Evolutionary conservation across 2,888 invertebrate genomes (phyloP).

Genomic region (Cosmia pyralina): DNA sequence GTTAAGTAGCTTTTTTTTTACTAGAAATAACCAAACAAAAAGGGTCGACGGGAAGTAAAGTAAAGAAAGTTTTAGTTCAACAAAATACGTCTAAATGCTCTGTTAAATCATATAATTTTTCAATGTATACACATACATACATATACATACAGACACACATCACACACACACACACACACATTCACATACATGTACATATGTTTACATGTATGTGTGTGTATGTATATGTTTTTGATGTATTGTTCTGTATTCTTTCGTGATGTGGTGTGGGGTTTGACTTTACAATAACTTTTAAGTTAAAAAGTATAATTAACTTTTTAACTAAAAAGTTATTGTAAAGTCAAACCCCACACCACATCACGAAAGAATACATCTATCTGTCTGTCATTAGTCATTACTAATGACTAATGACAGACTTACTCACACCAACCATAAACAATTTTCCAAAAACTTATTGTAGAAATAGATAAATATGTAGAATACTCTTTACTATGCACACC

Average conservation of each 20-base stretch:
- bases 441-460: not conserved
- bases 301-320: not conserved
- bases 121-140: too few species aligned
- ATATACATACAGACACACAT: too few species aligned
- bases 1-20: conserved; percentile 4
- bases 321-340: too few species aligned
- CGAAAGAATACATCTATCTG: too few species aligned
- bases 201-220: too few species aligned
- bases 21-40: conserved; percentile 1
- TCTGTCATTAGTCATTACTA: too few species aligned
- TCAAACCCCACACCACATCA: too few species aligned
- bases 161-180: too few species aligned
- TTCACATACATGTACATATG: too few species aligned
- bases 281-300: not conserved
- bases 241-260: not conserved
- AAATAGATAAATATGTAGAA: not conserved
- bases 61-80: not conserved
- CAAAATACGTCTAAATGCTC: conserved; percentile 1
- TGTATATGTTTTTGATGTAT: too few species aligned
- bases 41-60: not conserved
- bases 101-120: not conserved
- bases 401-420: not conserved
- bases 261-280: not conserved
- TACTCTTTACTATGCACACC: too few species aligned
- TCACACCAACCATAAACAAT: not conserved